Evolutionary conservation across 2,888 invertebrate species (phyloP), one percentile per base, ranked within the genome.

Genomic region (Hermodice carunculata): DNA sequence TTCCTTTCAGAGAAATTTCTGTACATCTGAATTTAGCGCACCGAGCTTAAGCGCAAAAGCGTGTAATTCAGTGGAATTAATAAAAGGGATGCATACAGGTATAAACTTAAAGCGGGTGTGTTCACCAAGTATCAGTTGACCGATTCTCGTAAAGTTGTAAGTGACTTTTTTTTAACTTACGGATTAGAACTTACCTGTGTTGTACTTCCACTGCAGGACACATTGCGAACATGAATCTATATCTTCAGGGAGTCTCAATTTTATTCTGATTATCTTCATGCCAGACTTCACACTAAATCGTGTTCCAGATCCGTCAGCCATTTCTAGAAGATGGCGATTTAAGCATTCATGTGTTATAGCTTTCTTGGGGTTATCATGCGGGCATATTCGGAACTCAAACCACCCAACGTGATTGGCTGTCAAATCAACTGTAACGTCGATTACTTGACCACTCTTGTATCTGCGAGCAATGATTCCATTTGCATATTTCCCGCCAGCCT

Each of bases 161-260:
- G n/a, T n/a, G n/a, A n/a, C n/a, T n/a, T n/a, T n/a, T n/a, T n/a
- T n/a, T n/a, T n/a, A n/a, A n/a, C n/a, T n/a, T n/a, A n/a, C n/a
- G n/a, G n/a, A n/a, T n/a, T n/a, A n/a, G n/a, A n/a, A n/a, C 63
- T 32, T 56, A 71, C 71, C 70, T 24, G 61, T 42, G 48, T 71
- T 67, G 44, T 67, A 71, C 29, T 70, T 71, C 71, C 71, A 71
- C 51, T 71, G 71, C 3, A 71, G 44, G 14, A 71, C 70, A 48
- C 71, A 71, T 51, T 70, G 69, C 4, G 32, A 31, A 37, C 71
- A 71, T 22, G 32, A 29, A n/a, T n/a, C n/a, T 19, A 71, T 37
- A 8, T 43, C 61, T 14, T n/a, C n/a, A 8, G 71, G 71, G 11
- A 71, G 63, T 34, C 19, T 19, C 6, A 22, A 40, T 28, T 6